Percentiles rank a stretch among this genome's conserved stretches.
Conservation (phyloP, 2,888 invertebrate species). For the Drosophila anomelani region DNA sequence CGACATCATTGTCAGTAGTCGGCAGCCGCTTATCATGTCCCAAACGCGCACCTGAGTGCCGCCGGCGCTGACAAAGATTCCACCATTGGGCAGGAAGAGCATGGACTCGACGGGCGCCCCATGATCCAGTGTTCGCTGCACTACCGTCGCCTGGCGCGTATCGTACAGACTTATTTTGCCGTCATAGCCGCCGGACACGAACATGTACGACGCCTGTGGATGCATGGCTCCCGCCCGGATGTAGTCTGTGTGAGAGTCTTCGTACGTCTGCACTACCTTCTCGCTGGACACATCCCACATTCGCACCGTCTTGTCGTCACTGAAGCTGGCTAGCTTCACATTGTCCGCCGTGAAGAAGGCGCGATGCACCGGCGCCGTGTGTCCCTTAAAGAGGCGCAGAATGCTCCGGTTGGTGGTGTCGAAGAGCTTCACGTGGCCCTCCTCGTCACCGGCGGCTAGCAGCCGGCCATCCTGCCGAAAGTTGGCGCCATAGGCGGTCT, state of each 20-base stretch:
- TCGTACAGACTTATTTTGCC: conserved; percentile 95
- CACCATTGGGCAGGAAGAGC: conserved; percentile 94
- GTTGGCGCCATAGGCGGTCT: conserved; percentile 93
- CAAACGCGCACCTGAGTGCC: conserved; percentile 96
- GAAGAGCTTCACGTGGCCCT: conserved; percentile 93
- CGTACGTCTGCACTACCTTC: conserved; percentile 88
- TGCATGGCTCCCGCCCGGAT: conserved; percentile 93
- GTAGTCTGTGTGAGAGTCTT: conserved; percentile 90
- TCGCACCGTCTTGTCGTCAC: conserved; percentile 94
- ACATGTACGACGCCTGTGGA: conserved; percentile 90
- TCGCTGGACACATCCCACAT: conserved; percentile 97
- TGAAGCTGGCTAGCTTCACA: conserved; percentile 92
- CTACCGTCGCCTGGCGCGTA: conserved; percentile 88
- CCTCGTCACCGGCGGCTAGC: conserved; percentile 96
- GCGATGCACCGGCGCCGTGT: conserved; percentile 91
- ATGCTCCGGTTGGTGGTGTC: conserved; percentile 93
- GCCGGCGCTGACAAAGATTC: conserved; percentile 95
- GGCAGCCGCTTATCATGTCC: conserved; percentile 93
- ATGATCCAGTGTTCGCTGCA: conserved; percentile 90
- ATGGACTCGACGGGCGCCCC: conserved; percentile 95
- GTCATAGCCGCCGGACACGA: conserved; percentile 96
- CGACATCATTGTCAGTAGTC: conserved; percentile 92
- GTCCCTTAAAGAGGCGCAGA: conserved; percentile 94
- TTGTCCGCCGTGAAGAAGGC: conserved; percentile 92
- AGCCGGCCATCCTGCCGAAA: conserved; percentile 93